Evolutionary conservation across 1,140 invertebrate species (phyloP), one percentile per base, ranked within the genome.

Genomic region (Brachystomella parvula): DNA sequence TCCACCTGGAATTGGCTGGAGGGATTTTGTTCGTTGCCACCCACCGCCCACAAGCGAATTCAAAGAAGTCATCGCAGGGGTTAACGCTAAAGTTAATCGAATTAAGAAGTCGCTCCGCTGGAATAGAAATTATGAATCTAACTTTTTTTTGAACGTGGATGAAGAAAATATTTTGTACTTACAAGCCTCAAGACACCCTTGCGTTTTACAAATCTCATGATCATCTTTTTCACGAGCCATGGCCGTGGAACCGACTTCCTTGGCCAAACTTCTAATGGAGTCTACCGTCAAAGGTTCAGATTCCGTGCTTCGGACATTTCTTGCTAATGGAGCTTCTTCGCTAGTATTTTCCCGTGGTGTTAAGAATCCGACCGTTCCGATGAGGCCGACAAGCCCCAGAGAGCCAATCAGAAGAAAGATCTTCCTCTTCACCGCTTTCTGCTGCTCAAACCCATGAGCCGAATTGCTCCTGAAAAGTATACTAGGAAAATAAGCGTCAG

Each of bases 31-130:
- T 89, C 47, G 85, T 79, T 30, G 83, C 83, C 30, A 86, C 84
- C 91, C 91, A 94, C 70, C 90, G 89, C 19, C 91, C 91, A 76
- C 92, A 96, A 0, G 91, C 86, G 74, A 87, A 96, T 74, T 67
- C 29, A 69, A 82, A 84, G 72, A 85, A 85, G 73, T 85, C 82
- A 19, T 81, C 74, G 71, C 84, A 85, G 0, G 84, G 84, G 70
- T 83, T 75, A 1, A 80, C 77, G 2, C 64, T 71, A 30, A 74
- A 64, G 53, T 81, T 76, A 65, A 81, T 78, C 29, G 79, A 78
- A 2, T 74, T 68, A 1, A 79, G 64, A 2, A 79, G 66, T 21
- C 76, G 71, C 15, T 75, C 66, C 28, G 78, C 78, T 72, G 56
- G 2, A 39, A 65, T 3, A 21, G 53, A 58, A 56, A 28, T 15